Evolutionary conservation across 2,113 vertebrate genomes (phyloP), one percentile per base, ranked within the genome.

Genomic region (Ailurus styani): DNA sequence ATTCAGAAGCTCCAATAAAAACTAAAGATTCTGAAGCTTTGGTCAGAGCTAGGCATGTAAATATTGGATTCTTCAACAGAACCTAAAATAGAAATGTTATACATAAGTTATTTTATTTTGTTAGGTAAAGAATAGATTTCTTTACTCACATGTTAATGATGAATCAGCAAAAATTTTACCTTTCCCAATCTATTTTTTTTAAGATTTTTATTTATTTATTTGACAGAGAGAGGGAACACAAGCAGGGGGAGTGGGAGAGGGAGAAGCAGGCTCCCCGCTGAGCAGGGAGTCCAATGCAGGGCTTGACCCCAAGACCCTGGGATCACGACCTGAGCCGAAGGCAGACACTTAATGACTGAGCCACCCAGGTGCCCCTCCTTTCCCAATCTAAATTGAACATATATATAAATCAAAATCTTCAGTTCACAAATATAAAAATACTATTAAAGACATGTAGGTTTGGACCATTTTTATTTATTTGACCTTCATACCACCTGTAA

Each of bases 11-110:
- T 87, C 98, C 99, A 66, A 98, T 98, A 27, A 95, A 91, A 96
- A 98, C 62, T 87, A 99, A 97, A 55, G 87, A 97, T 97, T 99
- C 99, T 70, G 98, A 55, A 90, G 98, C 96, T 97, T 96, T 98
- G 13, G 97, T 97, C 85, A 99, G 4, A 96, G 98, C 89, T 91
- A 99, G 89, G 82, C 93, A 98, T 91, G 99, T 60, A 52, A 99
- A 96, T 10, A 99, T 94, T 42, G 98, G 98, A 92, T 98, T 98
- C 92, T 97, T 99, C 82, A 99, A 7, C 40, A 99, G 85, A 64
- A 97, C 94, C 99, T 99, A 91, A 96, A 97, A 97, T 21, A 68
- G 3, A 97, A 95, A 96, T 50, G 11, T 68, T 83, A 77, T 0
- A 81, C 25, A n/a, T 34, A 17, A 82, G 57, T 93, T 77, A 78